Percentiles rank a stretch among this genome's conserved stretches.
These are phyloP conservation scores for Pemphigus obesinymphae DNA, from an alignment of 1,140 invertebrate genomes.

Conservation along the genomic window DNA sequence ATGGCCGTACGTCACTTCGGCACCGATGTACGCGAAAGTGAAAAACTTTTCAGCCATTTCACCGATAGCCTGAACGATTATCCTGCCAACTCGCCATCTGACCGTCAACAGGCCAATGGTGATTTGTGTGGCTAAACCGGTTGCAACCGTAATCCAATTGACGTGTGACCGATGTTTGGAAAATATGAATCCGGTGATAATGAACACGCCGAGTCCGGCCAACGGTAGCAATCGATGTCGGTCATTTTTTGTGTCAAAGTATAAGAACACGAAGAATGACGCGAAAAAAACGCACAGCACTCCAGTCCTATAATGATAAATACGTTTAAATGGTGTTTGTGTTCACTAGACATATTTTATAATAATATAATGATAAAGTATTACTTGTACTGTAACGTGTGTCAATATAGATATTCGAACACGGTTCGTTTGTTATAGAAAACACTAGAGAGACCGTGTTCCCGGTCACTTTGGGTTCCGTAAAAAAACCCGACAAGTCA, in stretches of 20 bases:
- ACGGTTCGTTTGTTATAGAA: too few relatives aligned
- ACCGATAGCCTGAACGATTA: conserved; percentile 74
- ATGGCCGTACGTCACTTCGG: conserved; percentile 80
- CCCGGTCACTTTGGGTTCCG: too few relatives aligned
- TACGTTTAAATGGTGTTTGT: too few relatives aligned
- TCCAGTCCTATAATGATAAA: conserved; percentile 13
- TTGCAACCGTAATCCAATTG: conserved; percentile 71
- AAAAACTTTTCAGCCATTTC: conserved; percentile 76
- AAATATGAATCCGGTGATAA: conserved; percentile 52
- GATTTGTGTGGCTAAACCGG: conserved; percentile 81
- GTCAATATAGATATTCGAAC: too few relatives aligned
- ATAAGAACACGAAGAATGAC: conserved; percentile 57
- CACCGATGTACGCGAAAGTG: conserved; percentile 69
- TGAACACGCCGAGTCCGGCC: conserved; percentile 58
- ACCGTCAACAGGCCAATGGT: conserved; percentile 80
- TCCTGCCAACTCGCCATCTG: conserved; percentile 71
- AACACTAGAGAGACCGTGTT: too few relatives aligned
- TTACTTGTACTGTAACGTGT: too few relatives aligned
- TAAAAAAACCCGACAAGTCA: too few relatives aligned
- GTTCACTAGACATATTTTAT: too few relatives aligned
- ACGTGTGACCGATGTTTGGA: conserved; percentile 62
- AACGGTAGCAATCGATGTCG: conserved; percentile 63
- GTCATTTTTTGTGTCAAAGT: conserved; percentile 61
- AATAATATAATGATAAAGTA: too few relatives aligned
- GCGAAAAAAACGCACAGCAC: conserved; percentile 51